Conservation (phyloP, 2,113 vertebrate species). For the Tricholaema leucomelas region DNA sequence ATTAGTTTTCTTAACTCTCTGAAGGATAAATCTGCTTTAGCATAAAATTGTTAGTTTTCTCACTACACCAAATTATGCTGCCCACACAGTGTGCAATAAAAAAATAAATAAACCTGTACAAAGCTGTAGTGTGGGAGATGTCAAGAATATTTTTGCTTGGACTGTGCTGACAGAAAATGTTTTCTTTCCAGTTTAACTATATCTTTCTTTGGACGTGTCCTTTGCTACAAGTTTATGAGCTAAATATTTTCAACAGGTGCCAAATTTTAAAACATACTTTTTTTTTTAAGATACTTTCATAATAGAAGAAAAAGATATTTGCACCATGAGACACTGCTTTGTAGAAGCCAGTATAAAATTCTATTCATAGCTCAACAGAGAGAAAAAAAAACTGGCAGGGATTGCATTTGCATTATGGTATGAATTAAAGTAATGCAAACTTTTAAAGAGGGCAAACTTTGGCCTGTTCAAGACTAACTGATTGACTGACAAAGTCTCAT, state of each 20-base stretch:
- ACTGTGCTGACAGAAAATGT: neutral
- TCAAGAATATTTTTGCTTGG: neutral
- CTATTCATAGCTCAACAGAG: neutral
- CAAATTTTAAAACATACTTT: neutral
- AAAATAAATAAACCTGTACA: neutral
- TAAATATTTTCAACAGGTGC: slow-evolving; percentile 32
- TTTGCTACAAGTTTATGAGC: slow-evolving; percentile 6
- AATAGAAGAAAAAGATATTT: neutral
- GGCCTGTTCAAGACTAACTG: no score
- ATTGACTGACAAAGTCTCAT: no score
- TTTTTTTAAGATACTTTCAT: neutral
- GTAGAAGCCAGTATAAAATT: neutral
- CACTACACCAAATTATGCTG: neutral
- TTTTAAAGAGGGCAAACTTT: no score
- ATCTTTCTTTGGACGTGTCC: neutral
- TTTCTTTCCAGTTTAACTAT: neutral
- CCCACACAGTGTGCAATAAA: neutral
- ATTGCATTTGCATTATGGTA: slow-evolving; percentile 23
- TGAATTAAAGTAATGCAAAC: slow-evolving; percentile 52
- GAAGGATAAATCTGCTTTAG: neutral
- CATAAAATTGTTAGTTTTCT: slow-evolving; percentile 33
- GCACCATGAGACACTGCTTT: neutral
- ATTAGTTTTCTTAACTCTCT: slow-evolving; percentile 12
- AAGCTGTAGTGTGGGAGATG: neutral
- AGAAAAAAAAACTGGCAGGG: neutral